Conservation (phyloP, 2,888 invertebrate genomes). For the Hirtodrosophila duncani region DNA sequence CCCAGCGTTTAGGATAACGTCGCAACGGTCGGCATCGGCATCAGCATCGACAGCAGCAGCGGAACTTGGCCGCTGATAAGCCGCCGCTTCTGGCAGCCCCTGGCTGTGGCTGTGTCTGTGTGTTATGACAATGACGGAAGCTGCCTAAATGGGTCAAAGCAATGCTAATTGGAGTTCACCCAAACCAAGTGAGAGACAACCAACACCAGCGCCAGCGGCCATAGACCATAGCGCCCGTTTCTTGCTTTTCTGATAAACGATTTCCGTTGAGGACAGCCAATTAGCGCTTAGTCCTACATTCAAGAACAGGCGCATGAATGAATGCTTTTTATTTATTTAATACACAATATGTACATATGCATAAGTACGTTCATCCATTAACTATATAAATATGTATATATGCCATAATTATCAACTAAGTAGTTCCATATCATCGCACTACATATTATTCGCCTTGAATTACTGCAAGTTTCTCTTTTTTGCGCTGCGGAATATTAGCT, state of each 20-base stretch:
- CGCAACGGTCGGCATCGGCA: too few species aligned
- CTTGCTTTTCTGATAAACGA: conserved; percentile 50
- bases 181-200: conserved; percentile 36
- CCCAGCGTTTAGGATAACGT: conserved; percentile 67
- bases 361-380: conserved; percentile 10
- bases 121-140: conserved; percentile 52
- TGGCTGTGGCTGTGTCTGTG: conserved; percentile 44
- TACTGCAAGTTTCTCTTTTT: conserved; percentile 26
- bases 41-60: conserved; percentile 57
- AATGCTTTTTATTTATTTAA: conserved; percentile 39
- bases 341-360: conserved; percentile 25
- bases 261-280: conserved; percentile 57
- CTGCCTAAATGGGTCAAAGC: conserved; percentile 68
- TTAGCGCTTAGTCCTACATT: conserved; percentile 46
- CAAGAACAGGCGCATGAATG: conserved; percentile 64
- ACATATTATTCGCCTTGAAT: conserved; percentile 48
- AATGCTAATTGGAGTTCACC: conserved; percentile 68
- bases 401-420: conserved; percentile 32
- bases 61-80: conserved; percentile 74
- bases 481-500: conserved; percentile 35
- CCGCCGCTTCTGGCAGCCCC: conserved; percentile 40
- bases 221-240: conserved; percentile 34
- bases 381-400: conserved; percentile 8
- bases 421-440: conserved; percentile 4
- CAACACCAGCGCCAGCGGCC: conserved; percentile 10